These are phyloP conservation scores for Leptopilina clavipes DNA, from an alignment of 1,140 invertebrate genomes.

Conservation along the genomic window DNA sequence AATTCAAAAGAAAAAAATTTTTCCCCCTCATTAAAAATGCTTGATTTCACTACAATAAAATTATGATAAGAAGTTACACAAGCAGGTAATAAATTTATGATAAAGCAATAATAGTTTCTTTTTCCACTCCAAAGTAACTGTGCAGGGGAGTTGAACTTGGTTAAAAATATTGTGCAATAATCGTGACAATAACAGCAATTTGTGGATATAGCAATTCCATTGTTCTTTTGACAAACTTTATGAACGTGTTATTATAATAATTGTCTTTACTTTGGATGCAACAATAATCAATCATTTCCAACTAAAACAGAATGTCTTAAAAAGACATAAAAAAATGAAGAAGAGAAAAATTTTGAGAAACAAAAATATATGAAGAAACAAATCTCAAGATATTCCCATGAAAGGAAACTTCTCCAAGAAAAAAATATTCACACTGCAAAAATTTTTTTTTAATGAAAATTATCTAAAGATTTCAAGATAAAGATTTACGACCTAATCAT, in stretches of 20 bases:
- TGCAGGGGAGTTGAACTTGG: not conserved
- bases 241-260: not conserved
- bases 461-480: not conserved
- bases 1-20: too few species aligned
- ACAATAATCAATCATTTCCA: not conserved
- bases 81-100: not conserved
- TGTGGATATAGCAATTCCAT: slow-evolving; percentile 12
- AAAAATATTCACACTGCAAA: too few species aligned
- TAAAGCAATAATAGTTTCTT: not conserved
- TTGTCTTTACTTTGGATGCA: slow-evolving; percentile 5
- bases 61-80: slow-evolving; percentile 15
- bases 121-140: slow-evolving; percentile 4
- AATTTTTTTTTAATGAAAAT: not conserved
- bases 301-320: not conserved
- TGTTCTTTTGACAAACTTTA: slow-evolving; percentile 20
- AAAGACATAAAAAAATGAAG: not conserved
- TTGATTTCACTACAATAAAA: not conserved
- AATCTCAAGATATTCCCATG: too few species aligned
- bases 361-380: not conserved
- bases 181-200: slow-evolving; percentile 25
- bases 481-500: not conserved
- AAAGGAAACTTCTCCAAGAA: too few species aligned
- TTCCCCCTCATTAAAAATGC: too few species aligned
- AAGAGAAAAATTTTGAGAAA: not conserved
- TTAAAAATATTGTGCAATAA: slow-evolving; percentile 17